Evolutionary conservation across 2,888 invertebrate species (phyloP).

Genomic region (Aradus depressus): DNA sequence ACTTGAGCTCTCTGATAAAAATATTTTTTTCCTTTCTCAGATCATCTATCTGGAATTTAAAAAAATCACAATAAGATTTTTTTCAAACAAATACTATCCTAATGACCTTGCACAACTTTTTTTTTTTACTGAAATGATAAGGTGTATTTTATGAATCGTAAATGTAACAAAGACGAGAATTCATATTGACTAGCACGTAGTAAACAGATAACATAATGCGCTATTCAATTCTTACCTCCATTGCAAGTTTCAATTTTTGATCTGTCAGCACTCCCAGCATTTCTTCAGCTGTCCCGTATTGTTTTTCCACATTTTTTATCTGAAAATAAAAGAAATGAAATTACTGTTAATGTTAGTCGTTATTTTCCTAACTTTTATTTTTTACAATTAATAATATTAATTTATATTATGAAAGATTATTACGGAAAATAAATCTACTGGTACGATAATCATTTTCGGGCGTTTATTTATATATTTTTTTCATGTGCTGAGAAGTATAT

Average conservation of each 20-base stretch:
- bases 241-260: constrained; percentile 25
- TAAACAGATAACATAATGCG: not conserved
- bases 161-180: not conserved
- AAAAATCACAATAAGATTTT: not conserved
- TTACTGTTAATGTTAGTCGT: not conserved
- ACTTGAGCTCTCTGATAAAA: constrained; percentile 16
- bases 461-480: too few species aligned
- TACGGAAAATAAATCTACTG: not conserved
- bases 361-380: not conserved
- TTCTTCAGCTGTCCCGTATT: constrained; percentile 22
- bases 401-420: not conserved
- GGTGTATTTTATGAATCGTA: not conserved
- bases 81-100: not conserved
- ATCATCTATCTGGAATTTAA: constrained; percentile 23
- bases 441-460: not conserved
- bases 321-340: constrained; percentile 3
- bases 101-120: not conserved
- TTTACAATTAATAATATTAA: not conserved
- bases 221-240: constrained; percentile 21
- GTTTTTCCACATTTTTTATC: constrained; percentile 18
- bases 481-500: too few species aligned
- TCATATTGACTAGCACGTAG: not conserved
- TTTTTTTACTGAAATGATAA: not conserved
- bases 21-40: constrained; percentile 21
- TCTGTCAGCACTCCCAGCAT: constrained; percentile 25